Evolutionary conservation across 2,113 vertebrate species (phyloP), one percentile per base, ranked within the genome.

Genomic region (Tapirus terrestris): DNA sequence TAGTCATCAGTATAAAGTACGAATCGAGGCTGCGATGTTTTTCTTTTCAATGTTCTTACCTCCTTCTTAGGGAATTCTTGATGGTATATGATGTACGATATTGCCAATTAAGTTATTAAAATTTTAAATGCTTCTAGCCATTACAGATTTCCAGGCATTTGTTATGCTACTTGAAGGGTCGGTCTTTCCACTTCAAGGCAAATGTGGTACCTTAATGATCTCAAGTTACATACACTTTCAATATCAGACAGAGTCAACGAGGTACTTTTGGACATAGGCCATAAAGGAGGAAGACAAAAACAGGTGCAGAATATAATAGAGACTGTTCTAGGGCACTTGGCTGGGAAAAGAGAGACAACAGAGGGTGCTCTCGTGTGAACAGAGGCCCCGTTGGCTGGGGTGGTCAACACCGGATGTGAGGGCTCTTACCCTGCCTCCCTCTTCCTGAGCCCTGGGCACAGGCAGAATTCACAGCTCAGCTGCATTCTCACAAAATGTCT

Each of bases 321-420:
- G 10, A 36, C 4, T 6, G 3, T 82, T 20, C 18, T 76, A 86
- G 73, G 75, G 61, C 21, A 21, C n/a, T 1, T 25, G 53, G 14
- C 18, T 25, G 43, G 33, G 31, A 16, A 65, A 27, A 48, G 1
- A 39, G 43, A 83, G 25, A 14, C 56, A 20, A 58, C 25, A 48
- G 33, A 84, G 60, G 60, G 8, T 53, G 13, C 1, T 39, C 0
- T 7, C 29, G 10, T 2, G 3, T 5, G 36, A 79, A 61, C 58
- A 80, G 76, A 73, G 31, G 53, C 8, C 13, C 8, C 14, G 33
- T 4, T 53, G 58, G 45, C 9, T 25, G 1, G 20, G 12, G 18
- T 5, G 48, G 39, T 20, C n/a, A 36, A 12, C 31, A 0, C 13
- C 5, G 3, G 53, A 17, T 8, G 0, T 3, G 11, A 8, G 36